Base-by-base conservation (phyloP, 1,140 invertebrate genomes). In the Zaprionus kolodkinae region DNA sequence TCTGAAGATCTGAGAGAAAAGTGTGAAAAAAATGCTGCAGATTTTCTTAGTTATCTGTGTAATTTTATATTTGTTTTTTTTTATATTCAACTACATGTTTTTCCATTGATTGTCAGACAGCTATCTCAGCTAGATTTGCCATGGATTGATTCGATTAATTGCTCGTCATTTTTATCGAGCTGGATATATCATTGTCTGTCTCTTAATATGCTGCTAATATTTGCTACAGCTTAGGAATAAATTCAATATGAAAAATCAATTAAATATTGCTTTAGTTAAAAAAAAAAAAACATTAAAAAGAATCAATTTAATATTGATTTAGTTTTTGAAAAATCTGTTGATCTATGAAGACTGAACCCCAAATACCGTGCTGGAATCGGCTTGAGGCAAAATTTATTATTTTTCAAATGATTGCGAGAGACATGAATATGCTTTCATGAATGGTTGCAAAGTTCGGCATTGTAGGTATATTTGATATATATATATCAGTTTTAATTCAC, bases 201-300 rank as follows among this genome's bases (percentile, higher is more conserved):
- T 43, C n/a, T n/a, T n/a, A n/a, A n/a, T n/a, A n/a, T n/a, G 21
- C 21, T 21, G 21, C 21, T 1, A 21, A 21, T 21, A 21, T 45
- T 45, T 36, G 15, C 15, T 21, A 36, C 35, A n/a, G n/a, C n/a
- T n/a, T n/a, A n/a, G n/a, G n/a, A n/a, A n/a, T n/a, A n/a, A n/a
- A n/a, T n/a, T n/a, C n/a, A n/a, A 52, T 52, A 13, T 50, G 10
- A 48, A 72, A 75, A 66, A 27, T 66, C 78, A 59, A 79, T 65
- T 78, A n/a, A n/a, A n/a, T n/a, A n/a, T n/a, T n/a, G n/a, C n/a
- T n/a, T n/a, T n/a, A n/a, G n/a, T n/a, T n/a, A n/a, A n/a, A n/a
- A n/a, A n/a, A n/a, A n/a, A n/a, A n/a, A n/a, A n/a, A n/a, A n/a
- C n/a, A n/a, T n/a, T n/a, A n/a, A n/a, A n/a, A n/a, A n/a, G n/a